Base-by-base conservation (phyloP, 2,113 vertebrate genomes). In the Dascyllus trimaculatus region DNA sequence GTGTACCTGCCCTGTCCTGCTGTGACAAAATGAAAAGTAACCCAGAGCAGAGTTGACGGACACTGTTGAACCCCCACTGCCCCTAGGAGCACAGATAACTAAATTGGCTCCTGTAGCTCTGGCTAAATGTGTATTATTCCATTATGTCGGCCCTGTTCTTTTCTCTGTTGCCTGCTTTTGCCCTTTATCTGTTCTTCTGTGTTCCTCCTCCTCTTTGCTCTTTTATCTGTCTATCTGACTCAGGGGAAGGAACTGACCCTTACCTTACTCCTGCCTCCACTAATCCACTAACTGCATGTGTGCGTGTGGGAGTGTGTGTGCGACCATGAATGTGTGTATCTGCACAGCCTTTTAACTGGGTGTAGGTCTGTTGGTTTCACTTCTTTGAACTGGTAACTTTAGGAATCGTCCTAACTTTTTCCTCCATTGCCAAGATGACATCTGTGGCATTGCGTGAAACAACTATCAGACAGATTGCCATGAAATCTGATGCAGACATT, bases 131-230 rank as follows among this genome's bases (percentile, higher is more conserved):
- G 54, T 58, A 67, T 92, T 88, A 93, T 90, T 81, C 83, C 71
- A 92, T 93, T 93, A 92, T 66, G 78, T 74, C 59, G 67, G 82
- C 70, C 52, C 87, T 91, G 87, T 62, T 85, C 78, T 84, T 88
- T 81, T 61, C 52, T 79, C 84, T 84, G 85, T 73, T 77, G 71
- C 72, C 35, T 46, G 45, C 79, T 67, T 79, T 84, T 77, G 25
- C 46, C 70, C 64, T 88, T 90, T 90, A 90, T 90, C 88, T 89
- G 58, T 81, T 76, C 68, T 75, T 76, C 13, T 86, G 60, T 85
- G 77, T 88, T 83, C 68, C 73, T 84, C 66, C 38, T 82, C 38
- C 80, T 80, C 67, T 65, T 76, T 25, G 11, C 49, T 86, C 62
- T 88, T 81, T 73, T 88, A 89, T 89, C 91, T 78, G 67, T 70